Evolutionary conservation across 2,797 vertebrate genomes (phyloP).

Genomic region (Rhynchonycteris naso): DNA sequence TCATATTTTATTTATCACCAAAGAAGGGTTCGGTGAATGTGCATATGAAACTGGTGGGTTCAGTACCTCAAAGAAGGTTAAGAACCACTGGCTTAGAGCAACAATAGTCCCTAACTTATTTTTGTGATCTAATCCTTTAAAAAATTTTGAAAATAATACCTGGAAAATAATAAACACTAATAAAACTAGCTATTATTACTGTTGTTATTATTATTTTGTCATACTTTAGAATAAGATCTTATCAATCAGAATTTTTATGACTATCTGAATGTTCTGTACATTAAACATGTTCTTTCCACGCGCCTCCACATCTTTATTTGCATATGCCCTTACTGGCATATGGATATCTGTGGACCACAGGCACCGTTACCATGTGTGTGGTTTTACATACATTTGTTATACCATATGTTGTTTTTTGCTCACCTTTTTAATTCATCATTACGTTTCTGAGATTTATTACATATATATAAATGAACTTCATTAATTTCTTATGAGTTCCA

Average conservation of each 20-base stretch:
- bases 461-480: background rate
- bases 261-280: background rate
- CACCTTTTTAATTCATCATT: background rate
- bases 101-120: background rate
- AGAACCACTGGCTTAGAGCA: no score
- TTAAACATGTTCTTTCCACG: background rate
- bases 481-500: background rate
- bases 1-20: no score
- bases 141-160: slow-evolving; percentile 4
- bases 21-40: no score
- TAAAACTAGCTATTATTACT: background rate
- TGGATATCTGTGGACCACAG: background rate
- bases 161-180: background rate
- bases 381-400: background rate
- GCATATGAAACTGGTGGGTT: no score
- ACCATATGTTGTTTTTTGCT: background rate
- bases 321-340: background rate
- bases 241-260: background rate
- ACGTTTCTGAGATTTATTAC: background rate
- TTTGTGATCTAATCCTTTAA: background rate
- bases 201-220: background rate
- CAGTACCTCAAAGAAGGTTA: no score
- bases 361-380: background rate
- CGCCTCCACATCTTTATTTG: background rate
- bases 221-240: background rate